Evolutionary conservation across 2,113 vertebrate species (phyloP), one percentile per base, ranked within the genome.

Genomic region (Ariopsis seemanni): DNA sequence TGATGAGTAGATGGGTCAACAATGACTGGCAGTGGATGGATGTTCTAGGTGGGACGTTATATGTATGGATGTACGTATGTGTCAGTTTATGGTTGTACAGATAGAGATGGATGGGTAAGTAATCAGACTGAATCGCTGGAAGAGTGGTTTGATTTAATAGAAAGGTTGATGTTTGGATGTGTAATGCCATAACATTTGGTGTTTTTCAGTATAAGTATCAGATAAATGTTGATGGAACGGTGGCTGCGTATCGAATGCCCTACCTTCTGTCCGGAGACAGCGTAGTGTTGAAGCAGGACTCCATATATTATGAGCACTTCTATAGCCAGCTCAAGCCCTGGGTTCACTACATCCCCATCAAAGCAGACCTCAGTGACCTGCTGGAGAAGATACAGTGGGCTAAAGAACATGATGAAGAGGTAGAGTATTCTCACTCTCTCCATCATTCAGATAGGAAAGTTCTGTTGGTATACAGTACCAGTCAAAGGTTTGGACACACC

Each of bases 251-350:
- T 87, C 94, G 98, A 84, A 92, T 99, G 93, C 98, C 98, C 0
- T 99, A 99, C 90, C 96, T 99, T 14, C 93, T 99, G 67, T 97
- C 96, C 1, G 98, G 97, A 50, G 96, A 97, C 94, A 99, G 98
- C 0, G 96, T 98, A n/a, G 97, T 99, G 42, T 91, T 99, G 25
- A 99, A 99, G 94, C 98, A 99, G 92, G 97, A 99, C 58, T 99
- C 98, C 22, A 93, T 95, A 88, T 99, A 98, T 93, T 99, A 99
- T 0, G 98, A 99, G 86, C 97, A 99, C 91, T 99, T 99, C 91
- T 99, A 99, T 93, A 96, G 96, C 0, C 95, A 98, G 86, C 95
- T 99, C 48, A 93, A 91, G 85, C 96, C 97, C 0, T 99, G 98
- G 98, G 95, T 96, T 86, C 98, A 99, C 86, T 99, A 98, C 90